Conservation (phyloP, 2,888 invertebrate genomes). For the Noctua janthe region DNA sequence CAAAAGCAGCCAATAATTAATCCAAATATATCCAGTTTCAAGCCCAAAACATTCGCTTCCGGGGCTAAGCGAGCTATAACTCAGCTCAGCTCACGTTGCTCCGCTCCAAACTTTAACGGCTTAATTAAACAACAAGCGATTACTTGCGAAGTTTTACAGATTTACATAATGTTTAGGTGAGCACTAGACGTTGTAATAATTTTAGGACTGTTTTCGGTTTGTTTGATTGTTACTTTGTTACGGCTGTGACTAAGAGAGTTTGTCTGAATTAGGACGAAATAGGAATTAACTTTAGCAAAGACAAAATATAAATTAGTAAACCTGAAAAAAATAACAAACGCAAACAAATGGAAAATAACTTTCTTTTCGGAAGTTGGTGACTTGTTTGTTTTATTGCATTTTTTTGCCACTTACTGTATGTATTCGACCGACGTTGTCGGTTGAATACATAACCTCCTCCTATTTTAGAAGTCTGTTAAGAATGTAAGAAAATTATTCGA, state of each 20-base stretch:
- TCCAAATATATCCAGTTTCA: not conserved
- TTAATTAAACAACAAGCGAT: slow-evolving; percentile 60
- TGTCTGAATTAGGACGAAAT: not conserved
- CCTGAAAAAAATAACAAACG: not conserved
- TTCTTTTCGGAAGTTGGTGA: too few relatives aligned
- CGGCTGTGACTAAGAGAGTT: not conserved
- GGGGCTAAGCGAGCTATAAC: slow-evolving; percentile 20
- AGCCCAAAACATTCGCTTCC: not conserved
- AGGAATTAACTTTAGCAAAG: not conserved
- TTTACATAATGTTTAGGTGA: slow-evolving; percentile 50
- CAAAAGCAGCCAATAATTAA: not conserved
- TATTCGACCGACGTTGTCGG: too few relatives aligned
- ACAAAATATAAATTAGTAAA: not conserved
- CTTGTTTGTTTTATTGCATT: too few relatives aligned
- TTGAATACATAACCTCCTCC: not conserved
- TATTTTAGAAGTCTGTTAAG: not conserved
- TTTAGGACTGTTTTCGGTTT: slow-evolving; percentile 18
- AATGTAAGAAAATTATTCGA: not conserved
- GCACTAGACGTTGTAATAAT: slow-evolving; percentile 31
- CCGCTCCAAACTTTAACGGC: slow-evolving; percentile 29
- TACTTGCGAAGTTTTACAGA: slow-evolving; percentile 45
- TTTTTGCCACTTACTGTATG: too few relatives aligned
- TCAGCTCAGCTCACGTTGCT: slow-evolving; percentile 11
- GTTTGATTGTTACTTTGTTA: slow-evolving; percentile 12
- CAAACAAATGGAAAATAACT: too few relatives aligned